Evolutionary conservation across 1,140 invertebrate species (phyloP).

Genomic region (Aphelinus atriplicis): DNA sequence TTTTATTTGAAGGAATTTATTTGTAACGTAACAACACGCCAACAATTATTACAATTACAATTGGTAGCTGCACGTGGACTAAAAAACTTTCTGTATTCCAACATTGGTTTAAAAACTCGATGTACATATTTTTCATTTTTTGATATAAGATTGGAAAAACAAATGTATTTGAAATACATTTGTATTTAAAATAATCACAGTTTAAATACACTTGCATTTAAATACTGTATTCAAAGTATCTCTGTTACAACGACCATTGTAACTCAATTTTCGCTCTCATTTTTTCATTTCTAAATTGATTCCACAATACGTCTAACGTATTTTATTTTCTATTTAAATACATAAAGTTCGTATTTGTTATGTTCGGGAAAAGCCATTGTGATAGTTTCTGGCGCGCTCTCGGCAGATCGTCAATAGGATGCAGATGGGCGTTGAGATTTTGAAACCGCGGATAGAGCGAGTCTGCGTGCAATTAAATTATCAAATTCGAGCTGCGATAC

Average conservation of each 20-base stretch:
- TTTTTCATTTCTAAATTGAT: slow-evolving; percentile 32
- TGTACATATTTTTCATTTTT: slow-evolving; percentile 32
- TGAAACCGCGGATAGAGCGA: too few relatives aligned
- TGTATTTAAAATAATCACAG: slow-evolving; percentile 43
- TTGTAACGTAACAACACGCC: slow-evolving; percentile 21
- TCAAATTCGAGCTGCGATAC: too few relatives aligned
- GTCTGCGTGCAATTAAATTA: too few relatives aligned
- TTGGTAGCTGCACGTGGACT: slow-evolving; percentile 31
- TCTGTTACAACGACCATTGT: slow-evolving; percentile 42
- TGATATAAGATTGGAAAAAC: slow-evolving; percentile 37
- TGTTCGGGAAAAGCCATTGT: not conserved
- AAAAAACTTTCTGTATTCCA: slow-evolving; percentile 19
- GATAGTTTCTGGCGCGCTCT: too few relatives aligned
- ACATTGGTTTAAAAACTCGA: slow-evolving; percentile 32
- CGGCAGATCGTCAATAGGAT: too few relatives aligned
- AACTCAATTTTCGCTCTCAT: slow-evolving; percentile 31
- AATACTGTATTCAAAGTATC: slow-evolving; percentile 42
- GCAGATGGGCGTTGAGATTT: too few relatives aligned
- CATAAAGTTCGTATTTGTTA: slow-evolving; percentile 36
- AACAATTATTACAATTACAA: slow-evolving; percentile 34
- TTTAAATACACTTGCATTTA: slow-evolving; percentile 42
- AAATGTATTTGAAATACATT: slow-evolving; percentile 42
- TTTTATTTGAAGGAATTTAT: slow-evolving; percentile 34
- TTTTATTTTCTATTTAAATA: slow-evolving; percentile 42
- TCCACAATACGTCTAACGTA: slow-evolving; percentile 53